phyloP scores from a whole-genome alignment of 53 echinoderm and acorn worm species.

The Paelopatides confundens region DNA sequence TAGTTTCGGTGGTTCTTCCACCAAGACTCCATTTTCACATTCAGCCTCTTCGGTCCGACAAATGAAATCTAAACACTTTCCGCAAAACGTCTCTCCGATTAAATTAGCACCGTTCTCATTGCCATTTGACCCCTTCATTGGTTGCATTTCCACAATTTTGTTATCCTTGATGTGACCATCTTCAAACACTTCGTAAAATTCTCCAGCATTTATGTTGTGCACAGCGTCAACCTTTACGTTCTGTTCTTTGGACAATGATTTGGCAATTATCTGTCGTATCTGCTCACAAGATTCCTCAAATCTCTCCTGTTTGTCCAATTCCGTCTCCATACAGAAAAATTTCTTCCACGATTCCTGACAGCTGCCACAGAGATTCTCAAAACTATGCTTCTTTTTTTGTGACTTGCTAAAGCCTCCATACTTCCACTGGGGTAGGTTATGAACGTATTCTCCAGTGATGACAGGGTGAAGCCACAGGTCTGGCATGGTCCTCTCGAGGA shows the following conservation, averaged over 20 bases:
- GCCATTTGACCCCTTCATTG: neutral
- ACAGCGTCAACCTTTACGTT: neutral
- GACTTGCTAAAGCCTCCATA: conserved; percentile 50
- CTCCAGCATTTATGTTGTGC: neutral
- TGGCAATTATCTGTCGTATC: neutral
- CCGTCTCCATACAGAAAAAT: neutral
- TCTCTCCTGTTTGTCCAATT: neutral
- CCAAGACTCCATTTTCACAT: neutral
- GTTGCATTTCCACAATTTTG: neutral
- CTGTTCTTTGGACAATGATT: neutral
- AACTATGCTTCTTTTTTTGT: neutral
- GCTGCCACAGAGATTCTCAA: neutral
- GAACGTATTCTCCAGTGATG: conserved; percentile 81
- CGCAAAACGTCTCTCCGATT: neutral
- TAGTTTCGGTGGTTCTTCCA: conserved; percentile 8
- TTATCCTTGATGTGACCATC: neutral
- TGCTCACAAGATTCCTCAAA: neutral
- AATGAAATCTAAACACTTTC: neutral
- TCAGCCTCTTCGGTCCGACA: neutral
- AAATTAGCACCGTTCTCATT: neutral
- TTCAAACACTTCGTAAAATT: neutral
- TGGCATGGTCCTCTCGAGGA: conserved; percentile 74
- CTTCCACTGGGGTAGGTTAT: conserved; percentile 81
- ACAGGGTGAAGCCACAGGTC: conserved; percentile 85
- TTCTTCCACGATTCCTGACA: neutral